These are phyloP conservation scores for Bombus sylvicola DNA, from an alignment of 1,140 invertebrate genomes.

Conservation along the genomic window DNA sequence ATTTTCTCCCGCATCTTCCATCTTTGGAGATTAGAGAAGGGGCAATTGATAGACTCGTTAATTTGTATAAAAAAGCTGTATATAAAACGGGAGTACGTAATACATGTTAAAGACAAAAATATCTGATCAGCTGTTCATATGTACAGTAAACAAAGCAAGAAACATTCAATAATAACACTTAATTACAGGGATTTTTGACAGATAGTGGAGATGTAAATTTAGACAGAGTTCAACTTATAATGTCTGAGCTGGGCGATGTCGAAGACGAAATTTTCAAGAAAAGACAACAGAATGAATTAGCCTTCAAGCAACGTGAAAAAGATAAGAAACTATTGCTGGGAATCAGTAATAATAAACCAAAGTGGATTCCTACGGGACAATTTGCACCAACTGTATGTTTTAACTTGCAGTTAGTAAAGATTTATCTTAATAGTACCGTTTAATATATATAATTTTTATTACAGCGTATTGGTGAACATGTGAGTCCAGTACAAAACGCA, in stretches of 20 bases:
- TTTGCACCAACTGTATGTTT: conserved; percentile 88
- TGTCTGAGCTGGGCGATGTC: conserved; percentile 95
- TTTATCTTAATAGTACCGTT: background rate
- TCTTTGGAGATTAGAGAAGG: conserved; percentile 99
- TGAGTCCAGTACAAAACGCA: conserved; percentile 85
- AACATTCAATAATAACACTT: conserved; percentile 78
- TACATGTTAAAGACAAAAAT: conserved; percentile 8
- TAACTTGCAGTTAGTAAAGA: background rate
- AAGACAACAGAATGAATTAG: conserved; percentile 92
- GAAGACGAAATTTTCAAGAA: conserved; percentile 99
- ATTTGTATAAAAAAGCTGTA: conserved; percentile 97
- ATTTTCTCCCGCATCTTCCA: conserved; percentile 99
- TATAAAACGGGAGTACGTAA: conserved; percentile 92
- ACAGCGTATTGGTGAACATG: conserved; percentile 81
- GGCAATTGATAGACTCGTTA: conserved; percentile 97
- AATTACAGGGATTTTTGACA: conserved; percentile 94
- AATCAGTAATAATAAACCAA: conserved; percentile 85
- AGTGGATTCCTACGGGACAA: conserved; percentile 87
- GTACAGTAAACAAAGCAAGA: conserved; percentile 86
- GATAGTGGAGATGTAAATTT: conserved; percentile 97
- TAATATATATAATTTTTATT: conserved; percentile 28
- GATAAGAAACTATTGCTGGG: conserved; percentile 84
- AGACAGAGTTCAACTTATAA: conserved; percentile 96
- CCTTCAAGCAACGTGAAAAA: conserved; percentile 91
- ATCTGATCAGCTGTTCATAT: background rate